Conservation (phyloP, 2,113 vertebrate species). For the Ifrita kowaldi region DNA sequence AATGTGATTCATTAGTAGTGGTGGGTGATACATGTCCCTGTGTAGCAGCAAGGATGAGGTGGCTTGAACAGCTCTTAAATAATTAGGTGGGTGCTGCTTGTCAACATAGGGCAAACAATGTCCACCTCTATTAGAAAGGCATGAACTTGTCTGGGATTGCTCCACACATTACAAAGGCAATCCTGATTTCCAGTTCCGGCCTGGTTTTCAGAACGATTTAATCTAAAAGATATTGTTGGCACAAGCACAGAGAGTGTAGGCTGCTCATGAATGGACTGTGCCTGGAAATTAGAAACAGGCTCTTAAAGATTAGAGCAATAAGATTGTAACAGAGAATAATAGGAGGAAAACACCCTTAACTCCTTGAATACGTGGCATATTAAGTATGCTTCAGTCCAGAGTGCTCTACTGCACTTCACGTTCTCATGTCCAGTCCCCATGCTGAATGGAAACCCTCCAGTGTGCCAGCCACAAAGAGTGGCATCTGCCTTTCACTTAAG, state of each 20-base stretch:
- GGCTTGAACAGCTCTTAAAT: background rate
- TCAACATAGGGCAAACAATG: background rate
- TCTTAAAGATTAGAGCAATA: background rate
- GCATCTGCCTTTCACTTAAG: background rate
- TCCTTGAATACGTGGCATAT: background rate
- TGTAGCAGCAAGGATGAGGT: background rate
- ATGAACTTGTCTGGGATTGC: background rate
- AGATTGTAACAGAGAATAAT: background rate
- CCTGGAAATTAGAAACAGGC: background rate
- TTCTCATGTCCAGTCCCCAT: background rate
- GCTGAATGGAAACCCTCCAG: background rate
- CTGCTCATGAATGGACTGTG: background rate
- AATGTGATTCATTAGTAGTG: constrained; percentile 35
- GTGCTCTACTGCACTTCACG: background rate
- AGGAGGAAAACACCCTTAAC: background rate
- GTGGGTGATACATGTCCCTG: background rate
- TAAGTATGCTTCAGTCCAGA: background rate
- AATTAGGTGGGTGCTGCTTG: background rate
- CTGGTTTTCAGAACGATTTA: background rate
- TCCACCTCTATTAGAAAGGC: background rate
- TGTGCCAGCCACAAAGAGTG: background rate
- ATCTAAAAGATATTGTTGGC: background rate
- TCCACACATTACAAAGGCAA: background rate
- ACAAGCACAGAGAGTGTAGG: background rate
- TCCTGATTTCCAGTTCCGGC: background rate